Base-by-base conservation (phyloP, 2,113 vertebrate genomes). In the Natator depressus region DNA sequence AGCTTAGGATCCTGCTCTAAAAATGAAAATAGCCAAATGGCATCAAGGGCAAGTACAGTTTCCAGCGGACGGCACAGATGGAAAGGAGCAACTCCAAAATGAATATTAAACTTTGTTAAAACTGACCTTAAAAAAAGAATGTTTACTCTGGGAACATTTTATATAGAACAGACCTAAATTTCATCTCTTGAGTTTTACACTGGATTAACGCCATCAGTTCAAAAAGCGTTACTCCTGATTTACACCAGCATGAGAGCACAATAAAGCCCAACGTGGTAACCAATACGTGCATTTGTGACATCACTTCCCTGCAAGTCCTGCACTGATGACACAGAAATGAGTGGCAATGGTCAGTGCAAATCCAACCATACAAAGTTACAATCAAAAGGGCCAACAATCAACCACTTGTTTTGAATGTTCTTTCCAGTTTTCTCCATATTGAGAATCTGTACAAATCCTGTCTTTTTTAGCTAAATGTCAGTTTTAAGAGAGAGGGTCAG, bases 281-380 rank as follows among this genome's bases (percentile, higher is more conserved):
- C 2, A 5, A 42, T 42, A 19, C 2, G 3, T 75, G 38, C 22
- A 42, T 75, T 75, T 75, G 19, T 42, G 6, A 11, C 22, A 24
- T 16, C 1, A 0, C 50, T 72, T 76, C 57, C 75, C 3, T 1
- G 10, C 72, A 86, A 78, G 87, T 54, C 57, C 29, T 46, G 5
- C 6, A 2, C 2, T 5, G 0, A 25, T 47, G 0, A 0, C 22
- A 13, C 11, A 22, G 10, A n/a, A n/a, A 35, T 24, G 25, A 25
- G 42, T 25, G 12, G 75, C 12, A 12, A 76, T 14, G 5, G 22
- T 27, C 38, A 46, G 47, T 2, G 6, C n/a, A 47, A 47, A 69
- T 46, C 38, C 75, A 76, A 12, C 5, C 42, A 25, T 27, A 24
- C 12, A 8, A 27, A 76, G 75, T 46, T 25, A 47, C 5, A 76